These are phyloP conservation scores for Lepidothrix coronata DNA, from an alignment of 2,113 vertebrate species.

Conservation along the genomic window DNA sequence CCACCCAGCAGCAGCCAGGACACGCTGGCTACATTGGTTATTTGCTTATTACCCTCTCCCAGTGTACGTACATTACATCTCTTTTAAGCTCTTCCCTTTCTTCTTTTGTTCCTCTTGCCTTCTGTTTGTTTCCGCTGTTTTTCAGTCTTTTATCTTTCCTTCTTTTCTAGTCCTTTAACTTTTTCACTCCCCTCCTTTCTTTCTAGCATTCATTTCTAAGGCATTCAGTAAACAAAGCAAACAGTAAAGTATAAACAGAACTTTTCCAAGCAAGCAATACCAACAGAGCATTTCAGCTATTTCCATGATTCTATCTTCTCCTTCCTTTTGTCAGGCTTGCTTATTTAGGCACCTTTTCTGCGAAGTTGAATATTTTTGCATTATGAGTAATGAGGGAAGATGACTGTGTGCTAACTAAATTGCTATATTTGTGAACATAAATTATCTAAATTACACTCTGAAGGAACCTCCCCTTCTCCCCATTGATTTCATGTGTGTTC, in stretches of 20 bases:
- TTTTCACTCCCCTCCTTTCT: fast-evolving
- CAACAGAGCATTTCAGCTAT: background rate
- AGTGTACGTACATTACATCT: fast-evolving
- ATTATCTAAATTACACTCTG: background rate
- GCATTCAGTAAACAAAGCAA: background rate
- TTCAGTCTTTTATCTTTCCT: background rate
- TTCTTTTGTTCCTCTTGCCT: background rate
- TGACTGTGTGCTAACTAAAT: background rate
- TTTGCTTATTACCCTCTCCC: background rate
- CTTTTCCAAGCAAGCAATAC: background rate
- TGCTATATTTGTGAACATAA: background rate
- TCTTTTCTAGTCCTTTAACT: background rate
- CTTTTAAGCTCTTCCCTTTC: background rate
- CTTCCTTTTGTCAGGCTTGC: background rate
- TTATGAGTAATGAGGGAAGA: background rate
- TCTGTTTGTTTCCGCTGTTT: background rate
- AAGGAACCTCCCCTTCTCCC: background rate
- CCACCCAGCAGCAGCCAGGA: background rate
- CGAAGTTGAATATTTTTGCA: background rate
- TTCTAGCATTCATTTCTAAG: background rate
- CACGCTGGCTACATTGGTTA: fast-evolving
- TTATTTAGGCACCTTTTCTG: background rate
- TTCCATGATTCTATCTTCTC: background rate
- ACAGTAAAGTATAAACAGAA: background rate
- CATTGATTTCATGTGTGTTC: background rate